Conservation (phyloP, 2,888 invertebrate genomes). For the Limnephilus marmoratus region DNA sequence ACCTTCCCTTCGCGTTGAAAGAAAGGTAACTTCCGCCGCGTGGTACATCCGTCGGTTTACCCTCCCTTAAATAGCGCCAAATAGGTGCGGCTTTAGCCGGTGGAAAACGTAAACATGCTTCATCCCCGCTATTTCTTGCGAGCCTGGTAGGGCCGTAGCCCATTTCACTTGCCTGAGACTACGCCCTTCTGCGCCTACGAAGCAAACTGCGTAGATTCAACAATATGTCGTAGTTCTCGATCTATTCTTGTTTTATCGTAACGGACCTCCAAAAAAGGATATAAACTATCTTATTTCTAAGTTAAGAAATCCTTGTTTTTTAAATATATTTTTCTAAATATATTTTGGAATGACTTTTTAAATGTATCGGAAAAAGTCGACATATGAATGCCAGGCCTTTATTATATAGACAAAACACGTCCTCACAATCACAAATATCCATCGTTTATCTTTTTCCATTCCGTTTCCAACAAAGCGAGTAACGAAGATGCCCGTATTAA, state of each 20-base stretch:
- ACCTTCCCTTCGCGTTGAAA: constrained; percentile 62
- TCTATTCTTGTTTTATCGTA: neutral
- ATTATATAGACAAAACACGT: no score
- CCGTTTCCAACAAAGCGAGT: neutral
- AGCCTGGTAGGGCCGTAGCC: constrained; percentile 62
- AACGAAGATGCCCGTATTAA: neutral
- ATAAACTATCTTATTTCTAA: no score
- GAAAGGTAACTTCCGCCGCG: constrained; percentile 63
- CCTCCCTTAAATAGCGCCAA: constrained; percentile 33
- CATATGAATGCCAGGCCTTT: no score
- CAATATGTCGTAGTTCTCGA: neutral
- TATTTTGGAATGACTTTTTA: no score
- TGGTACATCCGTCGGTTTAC: constrained; percentile 54
- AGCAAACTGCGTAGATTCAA: neutral
- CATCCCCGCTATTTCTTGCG: constrained; percentile 35
- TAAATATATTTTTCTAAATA: no score
- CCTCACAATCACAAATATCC: neutral
- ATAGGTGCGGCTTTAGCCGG: neutral
- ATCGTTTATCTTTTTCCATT: neutral
- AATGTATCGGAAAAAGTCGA: no score
- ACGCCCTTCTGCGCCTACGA: constrained; percentile 59
- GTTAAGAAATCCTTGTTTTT: no score
- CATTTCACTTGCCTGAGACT: constrained; percentile 63
- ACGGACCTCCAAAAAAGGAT: no score
- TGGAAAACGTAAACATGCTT: constrained; percentile 15